Conservation (phyloP, 1,140 invertebrate genomes). For the Drosophila nannoptera region DNA sequence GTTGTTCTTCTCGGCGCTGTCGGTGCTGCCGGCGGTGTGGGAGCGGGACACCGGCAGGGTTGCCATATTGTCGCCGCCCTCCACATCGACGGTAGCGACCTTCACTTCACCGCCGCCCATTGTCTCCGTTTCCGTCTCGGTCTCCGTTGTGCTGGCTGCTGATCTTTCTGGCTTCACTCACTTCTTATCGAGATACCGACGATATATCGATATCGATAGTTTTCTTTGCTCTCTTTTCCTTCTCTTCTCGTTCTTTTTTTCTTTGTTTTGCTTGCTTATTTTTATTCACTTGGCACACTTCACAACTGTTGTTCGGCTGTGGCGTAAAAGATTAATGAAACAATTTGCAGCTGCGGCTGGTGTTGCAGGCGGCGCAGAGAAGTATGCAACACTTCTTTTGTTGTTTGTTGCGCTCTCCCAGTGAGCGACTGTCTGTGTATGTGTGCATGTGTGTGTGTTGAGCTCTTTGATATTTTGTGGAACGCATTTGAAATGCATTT, state of each 20-base stretch:
- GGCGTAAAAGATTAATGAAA: slow-evolving; percentile 47
- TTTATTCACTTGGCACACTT: slow-evolving; percentile 24
- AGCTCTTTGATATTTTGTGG: slow-evolving; percentile 43
- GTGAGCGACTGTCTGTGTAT: neutral
- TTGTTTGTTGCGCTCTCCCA: slow-evolving; percentile 18
- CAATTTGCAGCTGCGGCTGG: slow-evolving; percentile 61
- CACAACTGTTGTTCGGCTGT: slow-evolving; percentile 38
- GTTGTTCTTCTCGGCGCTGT: slow-evolving; percentile 88
- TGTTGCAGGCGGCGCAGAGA: slow-evolving; percentile 29
- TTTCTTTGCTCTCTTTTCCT: slow-evolving; percentile 4
- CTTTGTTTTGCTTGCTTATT: slow-evolving; percentile 18
- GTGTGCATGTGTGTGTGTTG: slow-evolving; percentile 15
- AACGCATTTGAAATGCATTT: slow-evolving; percentile 69
- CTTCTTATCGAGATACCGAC: slow-evolving; percentile 22
- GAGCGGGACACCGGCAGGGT: slow-evolving; percentile 88
- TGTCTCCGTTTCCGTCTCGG: slow-evolving; percentile 73
- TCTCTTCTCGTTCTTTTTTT: slow-evolving; percentile 3
- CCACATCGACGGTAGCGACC: slow-evolving; percentile 90
- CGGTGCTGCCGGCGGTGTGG: slow-evolving; percentile 82
- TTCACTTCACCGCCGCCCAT: slow-evolving; percentile 89
- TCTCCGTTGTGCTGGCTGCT: slow-evolving; percentile 66
- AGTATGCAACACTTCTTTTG: slow-evolving; percentile 49
- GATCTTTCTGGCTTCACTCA: slow-evolving; percentile 16
- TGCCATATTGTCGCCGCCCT: slow-evolving; percentile 90
- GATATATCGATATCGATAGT: slow-evolving; percentile 19